phyloP scores from a whole-genome alignment of 2,888 invertebrate species.

The Micropterix aruncella region DNA sequence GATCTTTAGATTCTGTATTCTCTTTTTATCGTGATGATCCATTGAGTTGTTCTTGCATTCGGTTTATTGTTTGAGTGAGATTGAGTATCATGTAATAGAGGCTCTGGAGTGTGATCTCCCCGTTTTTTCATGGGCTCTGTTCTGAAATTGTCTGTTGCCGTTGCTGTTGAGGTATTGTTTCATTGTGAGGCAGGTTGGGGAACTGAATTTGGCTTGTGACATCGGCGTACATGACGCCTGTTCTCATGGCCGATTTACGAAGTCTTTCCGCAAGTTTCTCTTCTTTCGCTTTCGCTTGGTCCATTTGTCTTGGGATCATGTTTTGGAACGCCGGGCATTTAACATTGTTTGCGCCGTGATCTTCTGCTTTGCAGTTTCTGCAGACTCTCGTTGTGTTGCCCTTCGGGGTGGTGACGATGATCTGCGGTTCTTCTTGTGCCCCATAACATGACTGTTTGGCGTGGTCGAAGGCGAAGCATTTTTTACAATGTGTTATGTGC shows the following conservation, averaged over 20 bases:
- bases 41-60: no score
- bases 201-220: constrained; percentile 6
- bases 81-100: constrained; percentile 8
- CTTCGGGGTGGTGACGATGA: constrained; percentile 5
- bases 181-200: constrained; percentile 5
- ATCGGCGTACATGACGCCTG: constrained; percentile 7
- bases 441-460: constrained; percentile 7
- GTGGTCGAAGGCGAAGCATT: constrained; percentile 6
- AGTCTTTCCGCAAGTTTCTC: no score
- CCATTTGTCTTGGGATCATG: constrained; percentile 7
- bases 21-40: no score
- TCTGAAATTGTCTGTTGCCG: no score
- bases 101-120: constrained; percentile 4
- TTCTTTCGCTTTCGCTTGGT: constrained; percentile 7
- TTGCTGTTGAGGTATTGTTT: constrained; percentile 5
- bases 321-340: constrained; percentile 7
- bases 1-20: no score
- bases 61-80: no score
- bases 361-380: constrained; percentile 7
- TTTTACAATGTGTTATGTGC: constrained; percentile 6
- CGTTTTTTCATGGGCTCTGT: constrained; percentile 2
- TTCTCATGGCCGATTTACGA: constrained; percentile 7
- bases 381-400: constrained; percentile 7
- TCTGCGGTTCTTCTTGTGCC: constrained; percentile 6
- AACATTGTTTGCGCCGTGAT: constrained; percentile 6